Evolutionary conservation across 2,888 invertebrate genomes (phyloP), one percentile per base, ranked within the genome.

Genomic region (Therioaphis trifolii): DNA sequence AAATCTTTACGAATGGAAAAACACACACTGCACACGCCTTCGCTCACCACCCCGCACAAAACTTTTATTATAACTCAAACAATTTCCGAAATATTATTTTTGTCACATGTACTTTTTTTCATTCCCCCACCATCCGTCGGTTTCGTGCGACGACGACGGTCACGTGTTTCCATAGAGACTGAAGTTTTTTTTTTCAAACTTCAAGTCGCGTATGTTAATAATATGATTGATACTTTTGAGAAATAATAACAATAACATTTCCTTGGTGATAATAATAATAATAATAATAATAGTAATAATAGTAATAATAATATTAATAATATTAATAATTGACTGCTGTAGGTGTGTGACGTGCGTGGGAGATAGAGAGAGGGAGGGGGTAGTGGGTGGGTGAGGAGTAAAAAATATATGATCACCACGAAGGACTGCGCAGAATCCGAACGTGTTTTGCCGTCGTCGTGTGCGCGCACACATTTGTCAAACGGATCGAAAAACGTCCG

Each of bases 161-260:
- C n/a, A n/a, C n/a, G n/a, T 68, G 68, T 78, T 40, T 68, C 78
- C 52, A 78, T 78, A 43, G 66, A 35, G 52, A 78, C 68, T n/a
- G n/a, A 4, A 11, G 78, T 66, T 66, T 29, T 66, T 77, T 46
- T 68, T 14, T 66, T 52, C 21, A n/a, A n/a, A 12, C n/a, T 78
- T 78, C 27, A 5, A 68, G 52, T 78, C 52, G 18, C 18, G 24
- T 35, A 46, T 49, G 7, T n/a, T 27, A 24, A 55, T 40, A 40
- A 66, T 52, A 52, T 68, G 78, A 68, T 78, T 78, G 55, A 78
- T 78, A 68, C 52, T 12, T 78, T 55, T 27, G 11, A 12, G 2
- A 68, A 68, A 78, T 68, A 40, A 68, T 55, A 66, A n/a, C n/a
- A n/a, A n/a, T n/a, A n/a, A n/a, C n/a, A n/a, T 52, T 66, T 68